Conservation (phyloP, 1,140 invertebrate genomes). For the Caerostris extrusa region DNA sequence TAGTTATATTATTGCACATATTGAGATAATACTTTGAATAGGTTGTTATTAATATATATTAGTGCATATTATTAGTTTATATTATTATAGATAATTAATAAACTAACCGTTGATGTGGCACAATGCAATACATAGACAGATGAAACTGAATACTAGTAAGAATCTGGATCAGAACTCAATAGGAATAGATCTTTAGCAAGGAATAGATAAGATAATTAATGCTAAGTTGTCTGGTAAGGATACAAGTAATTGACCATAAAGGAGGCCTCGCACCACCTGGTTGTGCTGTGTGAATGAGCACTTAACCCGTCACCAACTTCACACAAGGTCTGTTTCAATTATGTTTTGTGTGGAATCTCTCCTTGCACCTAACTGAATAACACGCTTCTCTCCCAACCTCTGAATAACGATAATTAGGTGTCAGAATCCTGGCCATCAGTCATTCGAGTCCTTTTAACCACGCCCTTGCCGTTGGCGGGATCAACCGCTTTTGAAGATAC, state of each 20-base stretch:
- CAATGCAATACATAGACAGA: too few relatives aligned
- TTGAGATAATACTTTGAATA: too few relatives aligned
- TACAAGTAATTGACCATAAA: slow-evolving; percentile 36
- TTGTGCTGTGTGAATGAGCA: slow-evolving; percentile 36
- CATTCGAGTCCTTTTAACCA: slow-evolving; percentile 61
- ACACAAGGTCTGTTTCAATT: slow-evolving; percentile 66
- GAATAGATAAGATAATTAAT: slow-evolving; percentile 11
- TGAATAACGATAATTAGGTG: slow-evolving; percentile 62
- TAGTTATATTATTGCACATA: too few relatives aligned
- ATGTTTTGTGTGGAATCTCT: slow-evolving; percentile 42
- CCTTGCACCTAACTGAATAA: slow-evolving; percentile 7
- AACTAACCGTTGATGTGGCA: too few relatives aligned
- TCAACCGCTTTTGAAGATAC: slow-evolving; percentile 61
- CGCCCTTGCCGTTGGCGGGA: slow-evolving; percentile 23
- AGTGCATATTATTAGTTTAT: too few relatives aligned
- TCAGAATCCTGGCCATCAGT: slow-evolving; percentile 54
- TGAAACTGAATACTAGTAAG: too few relatives aligned
- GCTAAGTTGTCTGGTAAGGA: neutral
- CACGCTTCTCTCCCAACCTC: neutral
- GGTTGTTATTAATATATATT: too few relatives aligned
- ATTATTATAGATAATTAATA: too few relatives aligned
- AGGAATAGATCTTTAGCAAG: neutral
- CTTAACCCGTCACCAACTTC: slow-evolving; percentile 58
- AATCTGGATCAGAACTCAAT: neutral
- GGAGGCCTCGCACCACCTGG: neutral